phyloP scores from a whole-genome alignment of 2,113 vertebrate species.

The Ochotona curzoniae region DNA sequence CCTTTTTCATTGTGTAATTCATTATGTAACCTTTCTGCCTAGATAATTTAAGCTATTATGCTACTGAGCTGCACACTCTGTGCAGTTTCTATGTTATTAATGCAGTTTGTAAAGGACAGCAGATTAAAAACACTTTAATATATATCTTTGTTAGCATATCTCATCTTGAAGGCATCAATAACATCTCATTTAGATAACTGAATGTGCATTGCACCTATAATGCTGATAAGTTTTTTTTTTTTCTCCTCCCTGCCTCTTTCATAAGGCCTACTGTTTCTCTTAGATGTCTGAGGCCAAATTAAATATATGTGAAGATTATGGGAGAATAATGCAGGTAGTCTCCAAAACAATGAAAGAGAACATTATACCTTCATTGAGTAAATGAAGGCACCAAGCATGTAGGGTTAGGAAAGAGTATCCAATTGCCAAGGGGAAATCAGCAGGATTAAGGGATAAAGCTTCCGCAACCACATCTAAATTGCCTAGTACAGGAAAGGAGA shows the following conservation, averaged over 20 bases:
- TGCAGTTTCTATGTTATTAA: conserved; percentile 1
- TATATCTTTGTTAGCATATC: conserved; percentile 36
- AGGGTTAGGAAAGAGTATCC: conserved; percentile 30
- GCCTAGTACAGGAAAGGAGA: conserved; percentile 22
- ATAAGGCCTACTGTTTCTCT: conserved; percentile 35
- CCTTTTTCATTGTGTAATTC: background rate
- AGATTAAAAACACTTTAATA: conserved; percentile 41
- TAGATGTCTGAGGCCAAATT: conserved; percentile 48
- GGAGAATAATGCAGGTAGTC: conserved; percentile 34
- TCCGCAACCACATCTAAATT: conserved; percentile 53
- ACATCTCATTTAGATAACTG: conserved; percentile 25
- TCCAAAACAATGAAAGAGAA: conserved; percentile 34
- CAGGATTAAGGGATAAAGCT: conserved; percentile 43
- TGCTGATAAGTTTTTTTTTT: conserved; percentile 37
- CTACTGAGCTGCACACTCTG: conserved; percentile 28
- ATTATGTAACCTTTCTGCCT: conserved; percentile 35
- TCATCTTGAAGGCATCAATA: conserved; percentile 54
- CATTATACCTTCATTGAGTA: conserved; percentile 44
- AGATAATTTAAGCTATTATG: conserved; percentile 55
- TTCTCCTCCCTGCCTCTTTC: no score
- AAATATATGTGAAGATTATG: conserved; percentile 51
- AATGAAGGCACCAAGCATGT: background rate
- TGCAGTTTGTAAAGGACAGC: conserved; percentile 8
- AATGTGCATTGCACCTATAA: background rate
- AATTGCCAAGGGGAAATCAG: conserved; percentile 54